Evolutionary conservation across 2,797 vertebrate species (phyloP).

Genomic region (Florisuga fusca): DNA sequence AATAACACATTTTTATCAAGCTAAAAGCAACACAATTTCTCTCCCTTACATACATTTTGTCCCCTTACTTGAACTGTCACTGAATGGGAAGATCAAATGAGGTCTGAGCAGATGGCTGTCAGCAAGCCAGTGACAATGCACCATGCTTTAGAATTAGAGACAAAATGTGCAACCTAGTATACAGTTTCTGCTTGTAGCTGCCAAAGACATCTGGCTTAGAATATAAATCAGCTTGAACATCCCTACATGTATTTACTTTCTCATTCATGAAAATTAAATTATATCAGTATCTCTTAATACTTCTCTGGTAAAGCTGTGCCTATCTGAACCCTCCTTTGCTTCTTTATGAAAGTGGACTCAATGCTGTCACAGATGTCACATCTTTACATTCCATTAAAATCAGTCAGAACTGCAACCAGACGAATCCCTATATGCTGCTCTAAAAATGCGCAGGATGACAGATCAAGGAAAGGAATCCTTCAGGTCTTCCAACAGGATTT

Average conservation of each 20-base stretch:
- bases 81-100: slow-evolving; percentile 59
- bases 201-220: slow-evolving; percentile 77
- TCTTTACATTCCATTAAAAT: slow-evolving; percentile 10
- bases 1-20: not conserved
- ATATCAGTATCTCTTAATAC: slow-evolving; percentile 61
- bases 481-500: not conserved
- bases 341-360: not conserved
- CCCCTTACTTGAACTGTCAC: slow-evolving; percentile 40
- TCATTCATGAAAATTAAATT: slow-evolving; percentile 74
- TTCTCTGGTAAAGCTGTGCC: slow-evolving; percentile 39
- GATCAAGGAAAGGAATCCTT: slow-evolving; percentile 22
- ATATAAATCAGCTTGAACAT: slow-evolving; percentile 64
- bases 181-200: slow-evolving; percentile 67
- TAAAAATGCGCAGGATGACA: slow-evolving; percentile 34
- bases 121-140: slow-evolving; percentile 65
- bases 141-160: slow-evolving; percentile 68
- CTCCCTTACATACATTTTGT: not conserved
- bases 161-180: slow-evolving; percentile 66
- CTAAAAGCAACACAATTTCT: slow-evolving; percentile 4
- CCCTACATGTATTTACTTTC: slow-evolving; percentile 58
- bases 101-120: slow-evolving; percentile 75
- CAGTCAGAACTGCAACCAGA: not conserved
- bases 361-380: not conserved
- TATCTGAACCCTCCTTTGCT: not conserved
- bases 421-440: not conserved